Conservation (phyloP, 2,797 vertebrate species). For the Xenentodon cancila region DNA sequence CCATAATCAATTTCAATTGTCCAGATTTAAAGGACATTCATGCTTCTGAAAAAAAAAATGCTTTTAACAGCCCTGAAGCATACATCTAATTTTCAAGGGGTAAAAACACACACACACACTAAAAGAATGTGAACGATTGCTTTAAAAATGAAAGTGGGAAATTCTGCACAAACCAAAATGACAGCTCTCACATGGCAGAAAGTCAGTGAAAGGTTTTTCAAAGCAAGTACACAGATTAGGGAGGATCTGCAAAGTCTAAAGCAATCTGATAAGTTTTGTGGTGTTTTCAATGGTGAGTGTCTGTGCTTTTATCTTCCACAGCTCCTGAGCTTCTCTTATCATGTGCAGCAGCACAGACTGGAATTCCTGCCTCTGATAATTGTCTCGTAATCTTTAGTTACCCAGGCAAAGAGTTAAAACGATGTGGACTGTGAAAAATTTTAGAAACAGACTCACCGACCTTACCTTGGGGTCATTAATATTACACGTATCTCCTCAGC, state of each 20-base stretch:
- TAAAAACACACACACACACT: not conserved
- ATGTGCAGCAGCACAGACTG: constrained; percentile 67
- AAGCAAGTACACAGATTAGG: constrained; percentile 70
- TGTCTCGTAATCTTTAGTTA: constrained; percentile 65
- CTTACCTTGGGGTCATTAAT: constrained; percentile 16
- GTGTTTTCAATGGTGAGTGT: constrained; percentile 76
- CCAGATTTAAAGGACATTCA: constrained; percentile 46
- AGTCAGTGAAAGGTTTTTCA: constrained; percentile 70
- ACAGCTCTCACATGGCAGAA: constrained; percentile 51
- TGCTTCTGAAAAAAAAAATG: constrained; percentile 45
- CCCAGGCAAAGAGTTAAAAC: constrained; percentile 62
- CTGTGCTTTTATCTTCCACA: constrained; percentile 77
- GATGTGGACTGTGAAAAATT: constrained; percentile 38
- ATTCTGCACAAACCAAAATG: constrained; percentile 43
- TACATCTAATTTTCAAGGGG: constrained; percentile 14
- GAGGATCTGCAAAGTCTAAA: constrained; percentile 77
- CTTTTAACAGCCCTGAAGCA: constrained; percentile 35
- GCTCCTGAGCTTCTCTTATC: constrained; percentile 78
- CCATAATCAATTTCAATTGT: constrained; percentile 34
- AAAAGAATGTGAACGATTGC: constrained; percentile 43
- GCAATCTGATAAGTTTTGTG: constrained; percentile 77
- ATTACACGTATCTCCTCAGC: constrained; percentile 1
- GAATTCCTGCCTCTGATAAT: constrained; percentile 79
- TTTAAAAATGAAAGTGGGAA: constrained; percentile 5
- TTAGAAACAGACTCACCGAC: constrained; percentile 16